Percentiles rank a stretch among this genome's conserved stretches.
These are phyloP conservation scores for Symphodus melops DNA, from an alignment of 2,113 vertebrate genomes.

Conservation along the genomic window DNA sequence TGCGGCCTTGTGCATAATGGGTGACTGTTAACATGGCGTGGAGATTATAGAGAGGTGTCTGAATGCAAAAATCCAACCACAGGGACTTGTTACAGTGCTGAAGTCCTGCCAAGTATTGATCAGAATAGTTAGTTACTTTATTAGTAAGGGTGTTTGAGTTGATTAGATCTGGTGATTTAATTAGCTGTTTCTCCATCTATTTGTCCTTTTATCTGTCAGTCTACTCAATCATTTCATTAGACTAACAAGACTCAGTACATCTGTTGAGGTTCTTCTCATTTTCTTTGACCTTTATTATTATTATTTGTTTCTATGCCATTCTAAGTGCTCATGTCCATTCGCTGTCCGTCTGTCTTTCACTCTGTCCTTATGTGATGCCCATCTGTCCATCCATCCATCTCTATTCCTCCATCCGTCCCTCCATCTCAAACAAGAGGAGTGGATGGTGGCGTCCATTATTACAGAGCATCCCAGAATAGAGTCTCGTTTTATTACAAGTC, in stretches of 20 bases:
- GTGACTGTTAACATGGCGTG: constrained; percentile 80
- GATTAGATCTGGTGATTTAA: constrained; percentile 16
- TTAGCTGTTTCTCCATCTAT: background rate
- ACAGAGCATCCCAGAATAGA: constrained; percentile 89
- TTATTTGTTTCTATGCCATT: background rate
- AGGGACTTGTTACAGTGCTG: constrained; percentile 64
- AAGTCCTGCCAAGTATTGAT: constrained; percentile 54
- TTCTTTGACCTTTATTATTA: background rate
- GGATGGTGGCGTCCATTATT: constrained; percentile 85
- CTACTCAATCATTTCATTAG: background rate
- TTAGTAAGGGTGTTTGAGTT: background rate
- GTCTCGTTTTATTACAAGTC: constrained; percentile 87
- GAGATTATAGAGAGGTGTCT: constrained; percentile 82
- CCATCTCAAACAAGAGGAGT: constrained; percentile 85
- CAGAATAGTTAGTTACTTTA: constrained; percentile 8
- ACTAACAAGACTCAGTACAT: background rate
- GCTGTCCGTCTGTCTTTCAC: constrained; percentile 8
- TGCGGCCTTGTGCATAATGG: constrained; percentile 73
- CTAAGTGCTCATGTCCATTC: constrained; percentile 2
- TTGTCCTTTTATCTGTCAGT: constrained; percentile 6
- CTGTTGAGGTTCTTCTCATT: constrained; percentile 3
- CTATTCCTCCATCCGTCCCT: constrained; percentile 52
- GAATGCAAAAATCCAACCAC: constrained; percentile 71
- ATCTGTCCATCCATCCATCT: constrained; percentile 43
- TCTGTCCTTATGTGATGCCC: constrained; percentile 13